Conservation (phyloP, 2,888 invertebrate species). For the Sylvicola fuscatus region DNA sequence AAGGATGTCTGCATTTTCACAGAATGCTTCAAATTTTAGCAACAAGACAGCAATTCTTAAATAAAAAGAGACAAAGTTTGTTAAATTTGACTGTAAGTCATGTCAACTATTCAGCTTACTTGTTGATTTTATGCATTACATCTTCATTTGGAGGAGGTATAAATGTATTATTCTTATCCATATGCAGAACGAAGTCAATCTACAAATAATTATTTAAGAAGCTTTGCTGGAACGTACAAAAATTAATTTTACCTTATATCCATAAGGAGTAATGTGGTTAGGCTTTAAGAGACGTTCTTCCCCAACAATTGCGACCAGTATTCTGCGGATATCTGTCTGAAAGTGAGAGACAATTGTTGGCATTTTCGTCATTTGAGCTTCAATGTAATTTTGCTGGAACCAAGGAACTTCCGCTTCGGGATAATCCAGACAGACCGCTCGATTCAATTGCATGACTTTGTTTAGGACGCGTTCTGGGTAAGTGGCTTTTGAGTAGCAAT, state of each 20-base stretch:
- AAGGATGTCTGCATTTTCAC: slow-evolving; percentile 23
- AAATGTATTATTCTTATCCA: slow-evolving; percentile 16
- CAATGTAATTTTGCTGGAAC: slow-evolving; percentile 41
- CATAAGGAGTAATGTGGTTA: slow-evolving; percentile 24
- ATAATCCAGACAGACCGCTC: slow-evolving; percentile 39
- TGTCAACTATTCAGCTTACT: slow-evolving; percentile 1
- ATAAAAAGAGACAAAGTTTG: neutral
- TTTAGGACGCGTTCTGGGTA: slow-evolving; percentile 32
- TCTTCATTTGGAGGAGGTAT: slow-evolving; percentile 9
- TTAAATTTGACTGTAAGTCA: neutral
- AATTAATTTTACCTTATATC: slow-evolving; percentile 20
- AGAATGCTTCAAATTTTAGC: slow-evolving; percentile 24
- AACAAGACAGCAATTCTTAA: slow-evolving; percentile 26
- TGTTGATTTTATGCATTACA: neutral
- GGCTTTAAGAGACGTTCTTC: slow-evolving; percentile 16
- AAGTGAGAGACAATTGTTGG: slow-evolving; percentile 11
- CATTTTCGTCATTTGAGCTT: slow-evolving; percentile 25
- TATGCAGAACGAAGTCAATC: slow-evolving; percentile 24
- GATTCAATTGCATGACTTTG: slow-evolving; percentile 37
- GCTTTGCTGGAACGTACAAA: neutral
- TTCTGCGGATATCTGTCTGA: slow-evolving; percentile 13
- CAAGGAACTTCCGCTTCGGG: slow-evolving; percentile 40
- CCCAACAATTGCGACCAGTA: slow-evolving; percentile 15
- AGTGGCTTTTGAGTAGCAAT: slow-evolving; percentile 31
- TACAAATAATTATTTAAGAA: slow-evolving; percentile 7